Conservation (phyloP, 23 tunicate species). For the Trididemnum clinides region DNA sequence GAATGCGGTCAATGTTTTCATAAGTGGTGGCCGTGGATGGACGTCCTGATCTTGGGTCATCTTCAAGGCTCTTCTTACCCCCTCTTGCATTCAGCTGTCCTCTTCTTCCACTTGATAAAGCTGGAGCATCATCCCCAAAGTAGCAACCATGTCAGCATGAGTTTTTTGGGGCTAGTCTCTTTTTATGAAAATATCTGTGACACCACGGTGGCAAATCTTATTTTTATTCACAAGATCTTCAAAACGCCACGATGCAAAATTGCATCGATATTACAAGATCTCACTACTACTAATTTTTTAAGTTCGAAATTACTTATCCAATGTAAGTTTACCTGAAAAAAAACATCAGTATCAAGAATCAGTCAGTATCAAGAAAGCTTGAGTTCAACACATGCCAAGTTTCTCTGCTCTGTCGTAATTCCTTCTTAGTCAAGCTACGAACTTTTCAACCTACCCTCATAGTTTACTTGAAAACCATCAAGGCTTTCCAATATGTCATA, state of each 20-base stretch:
- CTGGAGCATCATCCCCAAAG: not conserved
- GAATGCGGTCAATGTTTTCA: not conserved
- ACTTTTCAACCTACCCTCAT: not conserved
- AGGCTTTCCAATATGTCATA: no score
- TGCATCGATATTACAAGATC: no score
- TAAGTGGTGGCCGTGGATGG: not conserved
- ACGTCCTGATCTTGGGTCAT: not conserved
- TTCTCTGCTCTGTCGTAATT: not conserved
- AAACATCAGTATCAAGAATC: no score
- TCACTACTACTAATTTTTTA: not conserved
- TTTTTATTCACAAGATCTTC: no score
- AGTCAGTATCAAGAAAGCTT: no score
- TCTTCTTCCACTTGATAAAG: not conserved
- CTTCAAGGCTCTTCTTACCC: not conserved
- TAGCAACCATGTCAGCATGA: not conserved
- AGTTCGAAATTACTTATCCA: not conserved
- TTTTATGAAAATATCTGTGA: not conserved
- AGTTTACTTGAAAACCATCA: no score
- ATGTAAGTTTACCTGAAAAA: not conserved
- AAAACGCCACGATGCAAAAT: no score
- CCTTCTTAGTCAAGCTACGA: not conserved
- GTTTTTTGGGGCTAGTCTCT: not conserved
- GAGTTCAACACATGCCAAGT: no score
- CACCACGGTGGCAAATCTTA: no score
- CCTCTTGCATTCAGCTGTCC: no score